Evolutionary conservation across 1,140 invertebrate genomes (phyloP).

Genomic region (Drosophila dunni): DNA sequence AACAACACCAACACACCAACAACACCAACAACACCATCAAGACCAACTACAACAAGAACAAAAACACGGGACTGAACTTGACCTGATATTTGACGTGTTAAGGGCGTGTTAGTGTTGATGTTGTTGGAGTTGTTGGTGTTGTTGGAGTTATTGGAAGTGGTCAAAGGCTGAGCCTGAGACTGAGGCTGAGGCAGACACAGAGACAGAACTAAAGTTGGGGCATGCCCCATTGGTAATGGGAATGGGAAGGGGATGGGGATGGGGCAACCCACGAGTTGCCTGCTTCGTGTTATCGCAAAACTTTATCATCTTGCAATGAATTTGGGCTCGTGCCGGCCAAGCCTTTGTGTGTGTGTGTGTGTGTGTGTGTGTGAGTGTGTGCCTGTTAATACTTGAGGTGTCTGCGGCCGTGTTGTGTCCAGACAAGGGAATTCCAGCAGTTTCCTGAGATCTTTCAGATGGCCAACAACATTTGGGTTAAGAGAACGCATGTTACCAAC

Average conservation of each 20-base stretch:
- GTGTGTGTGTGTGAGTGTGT: background rate
- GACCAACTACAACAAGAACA: background rate
- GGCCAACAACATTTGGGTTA: constrained; percentile 4
- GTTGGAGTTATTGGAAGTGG: background rate
- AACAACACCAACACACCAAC: background rate
- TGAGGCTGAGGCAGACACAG: background rate
- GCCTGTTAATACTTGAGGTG: background rate
- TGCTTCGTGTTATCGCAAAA: background rate
- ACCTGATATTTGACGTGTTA: background rate
- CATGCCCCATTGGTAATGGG: background rate
- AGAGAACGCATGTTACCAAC: background rate
- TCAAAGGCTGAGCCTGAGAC: background rate
- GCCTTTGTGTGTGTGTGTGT: background rate
- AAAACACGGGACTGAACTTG: background rate
- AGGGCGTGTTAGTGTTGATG: background rate
- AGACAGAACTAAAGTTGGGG: background rate
- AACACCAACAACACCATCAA: background rate
- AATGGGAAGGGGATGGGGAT: background rate
- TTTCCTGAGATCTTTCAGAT: constrained; percentile 1
- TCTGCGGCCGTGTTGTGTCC: constrained; percentile 1
- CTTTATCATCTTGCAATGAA: constrained; percentile 4
- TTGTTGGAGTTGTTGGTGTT: background rate
- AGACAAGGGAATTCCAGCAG: constrained; percentile 2
- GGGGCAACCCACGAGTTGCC: background rate
- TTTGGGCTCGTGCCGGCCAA: background rate